phyloP scores from a whole-genome alignment of 2,888 invertebrate species.

The Coenonympha glycerion region DNA sequence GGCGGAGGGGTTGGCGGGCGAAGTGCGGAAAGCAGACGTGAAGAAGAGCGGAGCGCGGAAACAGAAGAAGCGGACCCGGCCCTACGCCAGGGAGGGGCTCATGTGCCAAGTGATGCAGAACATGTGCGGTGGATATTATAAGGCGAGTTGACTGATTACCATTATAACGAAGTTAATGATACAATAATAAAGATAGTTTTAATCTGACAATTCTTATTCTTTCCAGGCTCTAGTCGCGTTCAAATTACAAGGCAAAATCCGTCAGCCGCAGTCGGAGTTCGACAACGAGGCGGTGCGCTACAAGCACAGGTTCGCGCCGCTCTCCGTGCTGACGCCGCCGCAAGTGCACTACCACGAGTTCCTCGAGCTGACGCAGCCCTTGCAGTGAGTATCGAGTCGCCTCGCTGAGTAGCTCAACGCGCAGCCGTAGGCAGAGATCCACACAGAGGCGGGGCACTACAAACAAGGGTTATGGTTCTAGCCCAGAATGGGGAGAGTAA shows the following conservation, averaged over 20 bases:
- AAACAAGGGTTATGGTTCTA: too few relatives aligned
- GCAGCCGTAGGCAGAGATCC: slow-evolving; percentile 91
- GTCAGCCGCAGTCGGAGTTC: slow-evolving; percentile 89
- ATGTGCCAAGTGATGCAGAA: slow-evolving; percentile 94
- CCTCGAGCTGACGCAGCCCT: slow-evolving; percentile 85
- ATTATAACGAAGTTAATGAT: background rate
- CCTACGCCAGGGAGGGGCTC: slow-evolving; percentile 89
- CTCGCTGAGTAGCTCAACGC: too few relatives aligned
- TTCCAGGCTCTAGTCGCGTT: slow-evolving; percentile 90
- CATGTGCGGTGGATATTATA: slow-evolving; percentile 96
- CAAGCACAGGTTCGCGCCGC: slow-evolving; percentile 94
- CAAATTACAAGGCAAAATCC: slow-evolving; percentile 89
- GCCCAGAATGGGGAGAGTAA: too few relatives aligned
- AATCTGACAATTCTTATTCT: background rate
- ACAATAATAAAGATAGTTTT: background rate
- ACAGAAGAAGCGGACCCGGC: slow-evolving; percentile 81
- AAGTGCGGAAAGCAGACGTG: slow-evolving; percentile 61
- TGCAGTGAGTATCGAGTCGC: slow-evolving; percentile 74
- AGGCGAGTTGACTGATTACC: slow-evolving; percentile 77
- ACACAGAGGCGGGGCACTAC: slow-evolving; percentile 95
- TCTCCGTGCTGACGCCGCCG: slow-evolving; percentile 90
- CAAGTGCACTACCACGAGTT: slow-evolving; percentile 93
- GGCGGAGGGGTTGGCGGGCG: slow-evolving; percentile 89
- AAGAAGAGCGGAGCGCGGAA: slow-evolving; percentile 59
- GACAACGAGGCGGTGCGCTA: slow-evolving; percentile 96